These are phyloP conservation scores for Clarias magur DNA, from an alignment of 2,113 vertebrate species.

Conservation along the genomic window DNA sequence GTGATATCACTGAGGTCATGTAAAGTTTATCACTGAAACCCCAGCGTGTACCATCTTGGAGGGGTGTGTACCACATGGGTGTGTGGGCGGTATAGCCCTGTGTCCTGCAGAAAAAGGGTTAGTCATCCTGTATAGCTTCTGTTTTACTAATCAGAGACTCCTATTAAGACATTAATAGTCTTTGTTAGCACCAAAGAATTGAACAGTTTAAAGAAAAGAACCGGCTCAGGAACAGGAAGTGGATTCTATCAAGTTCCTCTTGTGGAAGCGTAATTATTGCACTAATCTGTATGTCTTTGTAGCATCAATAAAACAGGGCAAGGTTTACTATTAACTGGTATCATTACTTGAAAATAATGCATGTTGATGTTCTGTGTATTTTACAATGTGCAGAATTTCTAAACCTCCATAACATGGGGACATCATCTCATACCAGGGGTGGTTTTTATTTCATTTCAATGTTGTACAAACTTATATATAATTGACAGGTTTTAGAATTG, in stretches of 20 bases:
- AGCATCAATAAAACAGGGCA: background rate
- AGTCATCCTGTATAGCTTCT: background rate
- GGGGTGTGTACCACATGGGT: background rate
- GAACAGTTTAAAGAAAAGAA: background rate
- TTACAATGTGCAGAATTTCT: background rate
- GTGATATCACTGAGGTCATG: slow-evolving; percentile 13
- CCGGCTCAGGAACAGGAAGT: slow-evolving; percentile 4
- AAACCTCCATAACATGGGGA: background rate
- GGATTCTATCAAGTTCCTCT: background rate
- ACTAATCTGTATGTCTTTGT: background rate
- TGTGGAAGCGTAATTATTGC: slow-evolving; percentile 2
- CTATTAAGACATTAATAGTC: background rate
- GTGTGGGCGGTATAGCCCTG: background rate
- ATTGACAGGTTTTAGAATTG: no score
- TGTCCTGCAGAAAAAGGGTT: background rate
- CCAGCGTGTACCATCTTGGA: background rate
- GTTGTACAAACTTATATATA: no score
- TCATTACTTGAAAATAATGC: no score
- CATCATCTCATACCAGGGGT: background rate
- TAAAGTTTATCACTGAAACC: slow-evolving; percentile 9
- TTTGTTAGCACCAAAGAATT: background rate
- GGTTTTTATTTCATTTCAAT: background rate
- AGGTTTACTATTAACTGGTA: background rate
- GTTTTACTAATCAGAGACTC: background rate
- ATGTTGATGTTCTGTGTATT: background rate